phyloP scores from a whole-genome alignment of 2,888 invertebrate genomes.

The Gibbula magus region DNA sequence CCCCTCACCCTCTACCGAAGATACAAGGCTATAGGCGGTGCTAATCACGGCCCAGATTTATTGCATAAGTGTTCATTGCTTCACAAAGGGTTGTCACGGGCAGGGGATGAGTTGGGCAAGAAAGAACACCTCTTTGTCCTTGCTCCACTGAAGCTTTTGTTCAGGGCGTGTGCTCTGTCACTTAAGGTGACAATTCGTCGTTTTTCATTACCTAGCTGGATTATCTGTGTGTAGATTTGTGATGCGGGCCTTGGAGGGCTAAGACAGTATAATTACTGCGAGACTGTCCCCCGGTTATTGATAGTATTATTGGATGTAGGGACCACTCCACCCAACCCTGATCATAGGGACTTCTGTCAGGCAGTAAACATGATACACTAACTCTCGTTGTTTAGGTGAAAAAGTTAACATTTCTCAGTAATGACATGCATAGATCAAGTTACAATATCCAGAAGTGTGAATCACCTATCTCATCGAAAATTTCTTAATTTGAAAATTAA shows the following conservation, averaged over 20 bases:
- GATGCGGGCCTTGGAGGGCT: not conserved
- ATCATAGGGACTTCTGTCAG: not conserved
- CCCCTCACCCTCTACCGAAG: slow-evolving; percentile 8
- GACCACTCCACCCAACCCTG: not conserved
- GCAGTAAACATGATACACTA: not conserved
- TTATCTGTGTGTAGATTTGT: not conserved
- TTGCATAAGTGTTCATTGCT: slow-evolving; percentile 14
- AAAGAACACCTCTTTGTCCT: slow-evolving; percentile 16
- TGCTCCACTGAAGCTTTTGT: not conserved
- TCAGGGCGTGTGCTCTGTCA: slow-evolving; percentile 10
- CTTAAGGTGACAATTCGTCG: slow-evolving; percentile 19
- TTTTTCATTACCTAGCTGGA: slow-evolving; percentile 16
- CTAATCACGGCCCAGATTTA: slow-evolving; percentile 16
- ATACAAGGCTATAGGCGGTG: not conserved
- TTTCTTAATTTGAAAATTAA: too few species aligned
- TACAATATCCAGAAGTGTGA: too few species aligned
- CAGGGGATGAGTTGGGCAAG: slow-evolving; percentile 17
- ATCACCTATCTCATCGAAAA: too few species aligned
- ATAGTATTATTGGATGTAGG: slow-evolving; percentile 1
- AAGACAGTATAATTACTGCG: slow-evolving; percentile 17
- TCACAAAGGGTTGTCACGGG: slow-evolving; percentile 8
- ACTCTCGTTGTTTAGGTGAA: too few species aligned
- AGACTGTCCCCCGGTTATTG: not conserved
- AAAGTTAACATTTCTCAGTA: too few species aligned
- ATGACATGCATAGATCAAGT: too few species aligned